These are phyloP conservation scores for Oryzias javanicus DNA, from an alignment of 2,113 vertebrate genomes.

Conservation along the genomic window DNA sequence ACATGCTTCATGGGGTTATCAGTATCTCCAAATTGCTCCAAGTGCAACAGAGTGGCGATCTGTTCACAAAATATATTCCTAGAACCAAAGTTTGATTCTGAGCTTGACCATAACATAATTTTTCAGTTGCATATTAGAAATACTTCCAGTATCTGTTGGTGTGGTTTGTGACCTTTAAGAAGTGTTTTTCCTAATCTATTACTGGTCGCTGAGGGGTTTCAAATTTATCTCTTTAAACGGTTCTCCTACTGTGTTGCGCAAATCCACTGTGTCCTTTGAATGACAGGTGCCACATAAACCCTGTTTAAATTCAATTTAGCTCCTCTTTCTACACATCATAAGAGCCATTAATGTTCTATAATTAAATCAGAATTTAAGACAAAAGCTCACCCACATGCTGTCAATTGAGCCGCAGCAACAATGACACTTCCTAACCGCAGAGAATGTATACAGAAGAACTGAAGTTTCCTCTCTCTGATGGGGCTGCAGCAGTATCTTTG, in stretches of 20 bases:
- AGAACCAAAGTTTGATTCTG: no score
- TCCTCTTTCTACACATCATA: background rate
- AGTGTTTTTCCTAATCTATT: no score
- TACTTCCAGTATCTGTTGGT: no score
- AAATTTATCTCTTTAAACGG: no score
- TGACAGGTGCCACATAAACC: conserved; percentile 25
- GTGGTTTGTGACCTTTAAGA: no score
- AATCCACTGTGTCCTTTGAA: conserved; percentile 14
- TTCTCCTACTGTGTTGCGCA: background rate
- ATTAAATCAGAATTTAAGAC: conserved; percentile 36
- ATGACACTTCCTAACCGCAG: conserved; percentile 17
- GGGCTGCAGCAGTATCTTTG: background rate
- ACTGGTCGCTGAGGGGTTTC: no score
- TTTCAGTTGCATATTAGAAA: no score
- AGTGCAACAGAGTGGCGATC: no score
- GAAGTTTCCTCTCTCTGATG: conserved; percentile 2
- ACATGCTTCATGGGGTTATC: no score
- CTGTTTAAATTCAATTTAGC: conserved; percentile 12
- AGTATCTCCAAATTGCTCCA: no score
- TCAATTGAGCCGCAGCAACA: conserved; percentile 28
- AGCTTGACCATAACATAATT: no score
- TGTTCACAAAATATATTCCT: no score
- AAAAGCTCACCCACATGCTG: conserved; percentile 20
- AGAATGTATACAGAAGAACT: conserved; percentile 14
- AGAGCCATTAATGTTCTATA: conserved; percentile 29